Evolutionary conservation across 2,113 vertebrate genomes (phyloP).

Genomic region (Ardeotis arabs): DNA sequence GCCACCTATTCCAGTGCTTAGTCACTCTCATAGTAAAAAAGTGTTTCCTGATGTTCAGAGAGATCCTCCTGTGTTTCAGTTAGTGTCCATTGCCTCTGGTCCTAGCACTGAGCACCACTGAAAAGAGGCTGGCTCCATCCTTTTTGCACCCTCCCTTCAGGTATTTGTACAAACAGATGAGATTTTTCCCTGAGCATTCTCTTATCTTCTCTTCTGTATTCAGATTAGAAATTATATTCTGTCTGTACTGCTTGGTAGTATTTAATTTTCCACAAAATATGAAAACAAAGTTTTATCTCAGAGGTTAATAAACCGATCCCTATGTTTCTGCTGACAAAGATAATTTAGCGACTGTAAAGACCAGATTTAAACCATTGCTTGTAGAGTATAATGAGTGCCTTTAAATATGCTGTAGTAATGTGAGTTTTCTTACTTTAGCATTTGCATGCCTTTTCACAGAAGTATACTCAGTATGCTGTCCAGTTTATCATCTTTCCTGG

Average conservation of each 20-base stretch:
- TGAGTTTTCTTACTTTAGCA: not conserved
- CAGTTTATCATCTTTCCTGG: not conserved
- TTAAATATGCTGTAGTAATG: not conserved
- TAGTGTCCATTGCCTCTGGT: not conserved
- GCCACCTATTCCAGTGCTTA: not conserved
- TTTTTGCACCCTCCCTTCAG: not conserved
- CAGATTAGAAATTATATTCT: not conserved
- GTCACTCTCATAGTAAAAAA: not conserved
- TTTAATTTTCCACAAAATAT: too few species aligned
- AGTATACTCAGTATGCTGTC: not conserved
- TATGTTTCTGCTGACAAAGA: not conserved
- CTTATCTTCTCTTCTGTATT: not conserved
- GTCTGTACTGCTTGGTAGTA: not conserved
- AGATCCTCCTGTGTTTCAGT: not conserved
- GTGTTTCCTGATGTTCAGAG: not conserved
- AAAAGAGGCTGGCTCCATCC: not conserved
- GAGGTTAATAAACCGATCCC: not conserved
- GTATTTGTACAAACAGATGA: not conserved
- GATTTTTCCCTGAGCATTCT: not conserved
- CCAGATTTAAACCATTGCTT: not conserved
- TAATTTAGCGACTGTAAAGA: not conserved
- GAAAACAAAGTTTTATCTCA: not conserved
- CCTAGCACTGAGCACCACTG: not conserved
- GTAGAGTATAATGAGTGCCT: not conserved
- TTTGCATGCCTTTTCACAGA: not conserved